Evolutionary conservation across 2,888 invertebrate genomes (phyloP).

Genomic region (Tetheella fluctuosa): DNA sequence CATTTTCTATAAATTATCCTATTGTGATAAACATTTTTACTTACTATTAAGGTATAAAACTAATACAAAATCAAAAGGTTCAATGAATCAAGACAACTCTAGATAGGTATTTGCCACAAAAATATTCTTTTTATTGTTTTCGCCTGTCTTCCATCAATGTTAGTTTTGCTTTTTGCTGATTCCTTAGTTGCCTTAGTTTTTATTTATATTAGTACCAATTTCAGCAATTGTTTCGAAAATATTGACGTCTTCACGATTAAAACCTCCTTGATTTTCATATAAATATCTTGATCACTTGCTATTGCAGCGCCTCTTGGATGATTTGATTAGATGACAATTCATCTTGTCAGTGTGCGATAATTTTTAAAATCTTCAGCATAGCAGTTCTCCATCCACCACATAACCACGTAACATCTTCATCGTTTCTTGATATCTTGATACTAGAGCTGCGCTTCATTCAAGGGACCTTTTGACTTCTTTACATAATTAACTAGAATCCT

Average conservation of each 20-base stretch:
- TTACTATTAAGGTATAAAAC: background rate
- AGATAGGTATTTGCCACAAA: slow-evolving; percentile 14
- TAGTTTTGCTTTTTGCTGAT: slow-evolving; percentile 7
- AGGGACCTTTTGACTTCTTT: slow-evolving; percentile 61
- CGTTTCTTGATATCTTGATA: background rate
- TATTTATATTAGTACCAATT: background rate
- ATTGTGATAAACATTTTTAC: background rate
- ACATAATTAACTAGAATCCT: slow-evolving; percentile 50
- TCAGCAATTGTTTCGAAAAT: background rate
- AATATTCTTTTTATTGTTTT: slow-evolving; percentile 9
- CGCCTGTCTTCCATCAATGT: background rate
- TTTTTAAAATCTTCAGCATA: background rate
- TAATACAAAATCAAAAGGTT: slow-evolving; percentile 55
- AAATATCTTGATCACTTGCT: slow-evolving; percentile 1
- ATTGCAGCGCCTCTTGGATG: background rate
- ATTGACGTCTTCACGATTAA: background rate
- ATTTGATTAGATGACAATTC: background rate
- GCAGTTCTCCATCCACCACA: background rate
- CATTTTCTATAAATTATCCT: slow-evolving; percentile 16
- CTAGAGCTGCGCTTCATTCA: slow-evolving; percentile 49
- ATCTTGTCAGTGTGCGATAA: background rate
- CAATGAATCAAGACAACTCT: slow-evolving; percentile 57
- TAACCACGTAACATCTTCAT: background rate
- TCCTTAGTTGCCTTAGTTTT: background rate
- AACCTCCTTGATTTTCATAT: background rate